A percentile compares a stretch with the other conserved stretches of the same genome.
phyloP scores from a whole-genome alignment of 2,797 vertebrate species.

The Atherinosoma microstoma region DNA sequence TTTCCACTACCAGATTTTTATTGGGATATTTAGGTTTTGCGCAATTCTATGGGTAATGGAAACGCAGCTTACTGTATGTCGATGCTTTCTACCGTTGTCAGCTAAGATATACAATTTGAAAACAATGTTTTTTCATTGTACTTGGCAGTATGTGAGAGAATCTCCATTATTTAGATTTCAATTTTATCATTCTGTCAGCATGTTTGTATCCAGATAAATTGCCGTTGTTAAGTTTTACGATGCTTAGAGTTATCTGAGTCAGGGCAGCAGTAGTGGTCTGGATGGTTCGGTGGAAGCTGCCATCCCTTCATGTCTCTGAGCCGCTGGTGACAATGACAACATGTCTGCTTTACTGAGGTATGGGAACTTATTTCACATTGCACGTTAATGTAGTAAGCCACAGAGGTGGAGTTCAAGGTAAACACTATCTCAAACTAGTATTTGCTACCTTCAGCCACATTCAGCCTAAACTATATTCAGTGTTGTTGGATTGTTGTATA shows the following conservation, averaged over 20 bases:
- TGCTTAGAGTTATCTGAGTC: no score
- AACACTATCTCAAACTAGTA: background rate
- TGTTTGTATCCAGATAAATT: no score
- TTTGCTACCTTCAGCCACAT: background rate
- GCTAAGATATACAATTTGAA: background rate
- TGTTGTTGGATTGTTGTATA: background rate
- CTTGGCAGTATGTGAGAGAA: background rate
- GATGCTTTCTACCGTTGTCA: no score
- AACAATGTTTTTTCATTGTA: background rate
- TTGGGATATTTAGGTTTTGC: no score
- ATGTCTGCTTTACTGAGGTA: background rate
- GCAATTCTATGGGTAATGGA: no score
- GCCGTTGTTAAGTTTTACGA: no score
- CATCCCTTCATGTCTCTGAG: background rate
- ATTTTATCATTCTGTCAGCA: no score
- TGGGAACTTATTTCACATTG: background rate
- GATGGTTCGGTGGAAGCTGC: no score
- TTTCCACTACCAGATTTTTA: no score
- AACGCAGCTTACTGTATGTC: no score
- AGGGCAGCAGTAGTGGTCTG: no score
- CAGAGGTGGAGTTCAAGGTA: background rate
- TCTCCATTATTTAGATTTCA: background rate
- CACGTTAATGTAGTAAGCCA: background rate
- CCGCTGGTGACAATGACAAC: conserved; percentile 1
- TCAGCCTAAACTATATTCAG: background rate